Percentiles rank a stretch among this genome's conserved stretches.
Evolutionary conservation across 64 coral and sea anemone species (phyloP).

Genomic region (Actinia equina): DNA sequence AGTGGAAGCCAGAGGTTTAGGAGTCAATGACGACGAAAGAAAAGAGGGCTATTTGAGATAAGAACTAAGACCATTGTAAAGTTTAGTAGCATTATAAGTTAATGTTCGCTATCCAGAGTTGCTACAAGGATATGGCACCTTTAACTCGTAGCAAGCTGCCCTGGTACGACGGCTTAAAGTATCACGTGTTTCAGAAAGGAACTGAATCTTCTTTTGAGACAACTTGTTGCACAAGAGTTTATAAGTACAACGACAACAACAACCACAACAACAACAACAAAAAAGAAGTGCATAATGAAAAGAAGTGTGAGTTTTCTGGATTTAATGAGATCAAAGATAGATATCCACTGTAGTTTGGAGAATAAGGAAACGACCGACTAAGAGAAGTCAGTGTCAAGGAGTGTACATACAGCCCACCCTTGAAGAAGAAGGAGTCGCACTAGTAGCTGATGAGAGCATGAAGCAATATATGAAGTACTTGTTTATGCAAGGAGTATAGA

Average conservation of each 20-base stretch:
- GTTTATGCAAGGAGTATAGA: too few species aligned
- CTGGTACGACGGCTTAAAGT: not conserved
- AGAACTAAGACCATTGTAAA: not conserved
- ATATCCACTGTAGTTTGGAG: too few species aligned
- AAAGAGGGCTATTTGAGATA: not conserved
- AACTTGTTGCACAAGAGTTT: constrained; percentile 28
- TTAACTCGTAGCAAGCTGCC: not conserved
- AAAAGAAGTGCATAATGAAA: too few species aligned
- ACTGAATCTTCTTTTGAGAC: constrained; percentile 22
- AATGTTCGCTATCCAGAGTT: not conserved
- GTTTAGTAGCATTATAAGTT: not conserved
- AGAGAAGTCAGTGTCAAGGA: constrained; percentile 23
- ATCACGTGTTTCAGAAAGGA: not conserved
- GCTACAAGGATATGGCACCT: not conserved
- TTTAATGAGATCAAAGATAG: too few species aligned
- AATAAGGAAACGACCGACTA: too few species aligned
- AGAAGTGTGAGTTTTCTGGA: too few species aligned
- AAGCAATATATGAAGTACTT: not conserved
- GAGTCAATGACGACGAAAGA: not conserved
- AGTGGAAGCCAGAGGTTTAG: not conserved
- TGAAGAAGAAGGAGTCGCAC: constrained; percentile 41
- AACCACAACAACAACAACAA: too few species aligned
- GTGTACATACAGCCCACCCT: constrained; percentile 26
- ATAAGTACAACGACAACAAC: not conserved
- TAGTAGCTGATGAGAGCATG: constrained; percentile 8